Conservation (phyloP, 2,888 invertebrate genomes). For the Dysmachus trigonus region DNA sequence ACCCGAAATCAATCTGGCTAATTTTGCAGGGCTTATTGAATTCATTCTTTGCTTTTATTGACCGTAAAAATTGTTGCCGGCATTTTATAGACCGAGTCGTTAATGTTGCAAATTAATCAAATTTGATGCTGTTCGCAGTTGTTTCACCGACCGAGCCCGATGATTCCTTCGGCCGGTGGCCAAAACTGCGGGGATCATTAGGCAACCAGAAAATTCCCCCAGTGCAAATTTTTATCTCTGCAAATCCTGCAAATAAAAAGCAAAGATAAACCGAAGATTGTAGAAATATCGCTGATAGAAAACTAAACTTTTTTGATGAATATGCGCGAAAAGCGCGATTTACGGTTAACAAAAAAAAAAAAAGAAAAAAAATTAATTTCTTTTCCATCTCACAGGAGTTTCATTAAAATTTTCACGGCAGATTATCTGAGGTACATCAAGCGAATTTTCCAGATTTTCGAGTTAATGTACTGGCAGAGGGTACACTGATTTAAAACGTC, state of each 20-base stretch:
- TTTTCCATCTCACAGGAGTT: background rate
- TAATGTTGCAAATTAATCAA: slow-evolving; percentile 45
- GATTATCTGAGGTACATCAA: background rate
- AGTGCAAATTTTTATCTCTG: background rate
- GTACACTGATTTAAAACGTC: background rate
- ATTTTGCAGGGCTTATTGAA: slow-evolving; percentile 45
- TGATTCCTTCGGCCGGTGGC: background rate
- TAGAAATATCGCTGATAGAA: background rate
- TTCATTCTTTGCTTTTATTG: slow-evolving; percentile 41
- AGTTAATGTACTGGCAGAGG: background rate
- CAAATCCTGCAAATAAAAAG: background rate
- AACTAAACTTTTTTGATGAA: background rate
- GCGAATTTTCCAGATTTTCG: background rate
- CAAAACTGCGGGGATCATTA: background rate
- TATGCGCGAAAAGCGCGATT: background rate
- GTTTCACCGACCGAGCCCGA: background rate
- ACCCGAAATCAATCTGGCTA: slow-evolving; percentile 44
- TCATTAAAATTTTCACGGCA: background rate
- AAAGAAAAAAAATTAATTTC: background rate
- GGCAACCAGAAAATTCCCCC: background rate
- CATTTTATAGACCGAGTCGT: slow-evolving; percentile 41
- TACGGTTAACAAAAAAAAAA: background rate
- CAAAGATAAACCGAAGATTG: background rate
- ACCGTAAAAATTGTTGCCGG: slow-evolving; percentile 44
- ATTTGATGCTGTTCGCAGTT: slow-evolving; percentile 39